Conservation (phyloP, 2,888 invertebrate species). For the Tuberolachnus salignus region DNA sequence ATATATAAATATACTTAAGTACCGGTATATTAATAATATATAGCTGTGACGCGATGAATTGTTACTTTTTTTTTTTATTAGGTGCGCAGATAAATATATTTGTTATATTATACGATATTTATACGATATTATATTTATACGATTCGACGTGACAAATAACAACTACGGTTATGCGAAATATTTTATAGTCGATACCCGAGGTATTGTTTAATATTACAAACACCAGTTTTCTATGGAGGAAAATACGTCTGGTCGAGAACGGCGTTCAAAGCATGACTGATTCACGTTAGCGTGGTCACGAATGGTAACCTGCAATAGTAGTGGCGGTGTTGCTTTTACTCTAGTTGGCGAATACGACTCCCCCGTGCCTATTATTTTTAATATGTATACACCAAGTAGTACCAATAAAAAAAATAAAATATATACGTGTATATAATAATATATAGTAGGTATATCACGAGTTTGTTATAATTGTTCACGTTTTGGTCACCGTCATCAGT, state of each 20-base stretch:
- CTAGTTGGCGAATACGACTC: conserved; percentile 34
- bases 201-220: background rate
- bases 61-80: background rate
- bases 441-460: conserved; percentile 21
- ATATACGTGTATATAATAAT: no score
- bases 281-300: conserved; percentile 34
- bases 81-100: no score
- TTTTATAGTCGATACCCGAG: no score
- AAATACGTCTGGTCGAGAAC: conserved; percentile 16
- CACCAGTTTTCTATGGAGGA: background rate
- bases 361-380: conserved; percentile 8
- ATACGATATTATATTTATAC: background rate
- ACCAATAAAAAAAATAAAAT: background rate
- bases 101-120: background rate
- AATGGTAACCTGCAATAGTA: background rate
- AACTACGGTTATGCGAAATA: background rate
- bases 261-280: conserved; percentile 43
- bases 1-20: background rate
- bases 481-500: conserved; percentile 25
- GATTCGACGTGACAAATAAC: background rate
- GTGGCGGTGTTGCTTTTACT: conserved; percentile 38
- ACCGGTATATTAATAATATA: background rate
- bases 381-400: background rate
- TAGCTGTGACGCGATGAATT: background rate
- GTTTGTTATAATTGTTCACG: conserved; percentile 38